Evolutionary conservation across 2,797 vertebrate species (phyloP).

Genomic region (Podarcis siculus): DNA sequence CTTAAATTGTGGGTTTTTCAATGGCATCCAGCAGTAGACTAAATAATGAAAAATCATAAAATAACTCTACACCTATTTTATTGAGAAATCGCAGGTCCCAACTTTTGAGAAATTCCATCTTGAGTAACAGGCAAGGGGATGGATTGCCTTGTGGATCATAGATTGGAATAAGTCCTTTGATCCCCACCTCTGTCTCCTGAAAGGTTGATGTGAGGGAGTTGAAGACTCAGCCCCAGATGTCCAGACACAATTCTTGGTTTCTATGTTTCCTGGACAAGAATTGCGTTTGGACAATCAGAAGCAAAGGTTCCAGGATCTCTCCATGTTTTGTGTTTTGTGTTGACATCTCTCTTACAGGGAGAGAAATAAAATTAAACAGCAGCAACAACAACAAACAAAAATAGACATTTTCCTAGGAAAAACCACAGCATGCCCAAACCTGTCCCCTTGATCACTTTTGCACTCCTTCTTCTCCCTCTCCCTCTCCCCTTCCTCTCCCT

Average conservation of each 20-base stretch:
- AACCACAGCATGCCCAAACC: background rate
- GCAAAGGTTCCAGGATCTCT: slow-evolving; percentile 47
- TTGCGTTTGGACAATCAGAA: slow-evolving; percentile 99
- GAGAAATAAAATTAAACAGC: background rate
- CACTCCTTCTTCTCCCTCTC: too few relatives aligned
- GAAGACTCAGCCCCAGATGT: slow-evolving; percentile 98
- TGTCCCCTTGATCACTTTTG: background rate
- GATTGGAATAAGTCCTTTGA: background rate
- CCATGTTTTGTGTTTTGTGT: background rate
- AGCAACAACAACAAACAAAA: background rate
- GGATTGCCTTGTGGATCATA: slow-evolving; percentile 48
- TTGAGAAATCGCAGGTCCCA: background rate
- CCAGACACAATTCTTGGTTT: slow-evolving; percentile 99
- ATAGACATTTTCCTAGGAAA: background rate
- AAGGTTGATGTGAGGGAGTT: slow-evolving; percentile 51
- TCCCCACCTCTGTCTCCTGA: background rate
- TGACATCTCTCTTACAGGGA: too few relatives aligned
- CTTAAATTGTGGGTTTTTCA: too few relatives aligned
- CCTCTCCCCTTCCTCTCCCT: too few relatives aligned
- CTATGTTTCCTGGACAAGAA: slow-evolving; percentile 93
- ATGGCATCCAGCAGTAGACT: too few relatives aligned
- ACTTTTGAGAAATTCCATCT: background rate
- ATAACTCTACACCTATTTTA: too few relatives aligned
- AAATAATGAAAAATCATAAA: too few relatives aligned
- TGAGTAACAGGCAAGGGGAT: background rate